Evolutionary conservation across 2,888 invertebrate species (phyloP), one percentile per base, ranked within the genome.

Genomic region (Cantharis rustica): DNA sequence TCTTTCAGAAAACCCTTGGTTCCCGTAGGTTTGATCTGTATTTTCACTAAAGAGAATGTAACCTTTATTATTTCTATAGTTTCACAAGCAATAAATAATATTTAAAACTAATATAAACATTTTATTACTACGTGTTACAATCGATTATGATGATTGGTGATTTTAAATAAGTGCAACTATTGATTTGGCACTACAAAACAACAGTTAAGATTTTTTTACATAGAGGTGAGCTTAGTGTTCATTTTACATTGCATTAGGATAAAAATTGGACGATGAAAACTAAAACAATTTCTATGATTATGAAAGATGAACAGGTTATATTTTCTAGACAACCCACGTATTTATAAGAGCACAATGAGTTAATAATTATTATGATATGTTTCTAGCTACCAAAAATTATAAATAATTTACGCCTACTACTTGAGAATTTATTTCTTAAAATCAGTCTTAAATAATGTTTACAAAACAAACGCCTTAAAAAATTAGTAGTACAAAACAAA

Each of bases 371-470:
- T 17, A 69, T 73, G 74, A 74, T 74, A 74, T 74, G 74, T 74
- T 74, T 66, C 69, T 74, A 74, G 63, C 74, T 74, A 73, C 73
- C 69, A 70, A 47, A 47, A 74, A 74, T 70, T 74, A 70, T 47
- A 74, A 69, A 74, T 23, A 74, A 74, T 74, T 69, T 17, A 74
- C 23, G 69, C 17, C 62, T 23, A 70, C 74, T 69, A 74, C 69
- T 62, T 69, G 72, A 72, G 68, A 73, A 73, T 68, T 69, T 73
- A 73, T 62, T 64, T 73, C 64, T 47, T 61, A 62, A 74, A 74
- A 74, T 74, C 74, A 74, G 74, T 74, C 74, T 74, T 74, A 69
- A 63, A 61, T 16, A 73, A 73, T 27, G 31, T 61, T 61, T 17
- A 47, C 26, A 73, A 73, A 68, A 68, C 69, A 69, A 74, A 74